phyloP scores from a whole-genome alignment of 2,888 invertebrate species.

The Chloroclysta siterata region DNA sequence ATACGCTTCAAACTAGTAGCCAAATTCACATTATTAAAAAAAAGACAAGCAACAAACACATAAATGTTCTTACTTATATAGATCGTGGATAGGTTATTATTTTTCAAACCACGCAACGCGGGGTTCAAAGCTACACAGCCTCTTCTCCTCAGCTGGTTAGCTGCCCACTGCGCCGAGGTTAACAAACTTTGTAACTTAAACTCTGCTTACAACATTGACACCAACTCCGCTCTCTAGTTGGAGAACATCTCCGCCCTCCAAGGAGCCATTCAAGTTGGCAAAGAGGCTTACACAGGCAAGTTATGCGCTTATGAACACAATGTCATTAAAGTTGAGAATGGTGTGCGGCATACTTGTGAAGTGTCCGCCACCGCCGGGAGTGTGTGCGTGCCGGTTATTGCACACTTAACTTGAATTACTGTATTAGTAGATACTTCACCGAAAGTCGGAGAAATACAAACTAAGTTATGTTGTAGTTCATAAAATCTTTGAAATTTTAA shows the following conservation, averaged over 20 bases:
- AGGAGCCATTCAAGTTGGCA: constrained; percentile 27
- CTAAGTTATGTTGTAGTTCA: no score
- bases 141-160: background rate
- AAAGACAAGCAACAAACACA: background rate
- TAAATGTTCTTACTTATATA: background rate
- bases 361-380: background rate
- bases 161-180: background rate
- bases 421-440: background rate
- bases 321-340: constrained; percentile 36
- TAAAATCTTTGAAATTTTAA: no score
- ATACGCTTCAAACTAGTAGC: no score
- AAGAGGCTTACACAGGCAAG: constrained; percentile 32
- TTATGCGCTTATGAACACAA: constrained; percentile 40
- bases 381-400: constrained; percentile 8
- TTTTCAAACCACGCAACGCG: no score
- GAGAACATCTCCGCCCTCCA: constrained; percentile 12
- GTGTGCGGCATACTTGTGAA: constrained; percentile 30
- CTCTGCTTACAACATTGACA: background rate
- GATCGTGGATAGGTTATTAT: no score
- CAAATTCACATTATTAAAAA: no score
- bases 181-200: background rate
- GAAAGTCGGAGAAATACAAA: no score
- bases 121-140: background rate
- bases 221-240: constrained; percentile 4
- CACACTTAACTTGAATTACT: constrained; percentile 17